These are phyloP conservation scores for Drosophila suzukii DNA, from an alignment of 1,140 invertebrate genomes.

Conservation along the genomic window DNA sequence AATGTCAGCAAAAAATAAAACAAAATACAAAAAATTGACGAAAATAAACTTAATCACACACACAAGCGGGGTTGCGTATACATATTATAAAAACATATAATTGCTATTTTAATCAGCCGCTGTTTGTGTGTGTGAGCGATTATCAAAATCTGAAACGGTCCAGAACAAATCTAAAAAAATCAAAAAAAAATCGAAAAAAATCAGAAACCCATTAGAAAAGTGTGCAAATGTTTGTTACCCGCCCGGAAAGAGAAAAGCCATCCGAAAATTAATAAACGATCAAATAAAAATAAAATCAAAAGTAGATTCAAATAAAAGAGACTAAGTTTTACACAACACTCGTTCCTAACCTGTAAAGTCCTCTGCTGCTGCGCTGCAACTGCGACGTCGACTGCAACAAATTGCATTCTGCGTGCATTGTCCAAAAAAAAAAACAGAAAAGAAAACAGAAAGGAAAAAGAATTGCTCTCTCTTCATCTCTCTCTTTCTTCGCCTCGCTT, in stretches of 20 bases:
- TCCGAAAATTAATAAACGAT: conserved; percentile 25
- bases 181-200: conserved; percentile 12
- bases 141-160: conserved; percentile 31
- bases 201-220: conserved; percentile 51
- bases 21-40: conserved; percentile 59
- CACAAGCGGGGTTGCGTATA: conserved; percentile 31
- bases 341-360: conserved; percentile 75
- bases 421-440: conserved; percentile 31
- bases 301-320: conserved; percentile 50
- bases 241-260: conserved; percentile 56
- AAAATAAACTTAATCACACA: conserved; percentile 76
- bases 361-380: conserved; percentile 47
- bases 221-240: conserved; percentile 78
- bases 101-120: conserved; percentile 44
- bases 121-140: conserved; percentile 39
- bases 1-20: conserved; percentile 30
- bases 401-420: conserved; percentile 64
- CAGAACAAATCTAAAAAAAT: conserved; percentile 5
- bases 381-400: conserved; percentile 38
- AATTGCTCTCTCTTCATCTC: conserved; percentile 14
- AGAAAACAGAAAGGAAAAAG: not conserved
- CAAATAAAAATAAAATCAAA: conserved; percentile 15
- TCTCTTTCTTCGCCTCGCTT: conserved; percentile 45
- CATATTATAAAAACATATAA: conserved; percentile 43
- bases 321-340: conserved; percentile 77